Evolutionary conservation across 2,797 vertebrate genomes (phyloP).

Genomic region (Borostomias antarcticus): DNA sequence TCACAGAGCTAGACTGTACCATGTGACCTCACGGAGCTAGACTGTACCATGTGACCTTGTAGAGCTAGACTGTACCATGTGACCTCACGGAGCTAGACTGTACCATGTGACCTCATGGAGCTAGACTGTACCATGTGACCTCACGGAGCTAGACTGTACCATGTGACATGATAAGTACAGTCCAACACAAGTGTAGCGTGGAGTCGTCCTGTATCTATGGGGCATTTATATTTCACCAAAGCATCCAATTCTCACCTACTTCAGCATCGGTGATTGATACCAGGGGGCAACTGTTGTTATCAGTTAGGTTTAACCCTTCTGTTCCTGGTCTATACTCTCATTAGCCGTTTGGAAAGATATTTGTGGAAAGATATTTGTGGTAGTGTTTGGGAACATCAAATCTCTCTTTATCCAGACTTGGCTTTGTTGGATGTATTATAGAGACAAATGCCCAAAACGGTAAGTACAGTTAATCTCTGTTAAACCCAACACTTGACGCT

Average conservation of each 20-base stretch:
- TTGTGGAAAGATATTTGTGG: background rate
- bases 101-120: too few species aligned
- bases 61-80: too few species aligned
- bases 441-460: constrained; percentile 32
- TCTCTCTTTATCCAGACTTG: constrained; percentile 23
- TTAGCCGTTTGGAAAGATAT: background rate
- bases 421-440: constrained; percentile 33
- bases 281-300: background rate
- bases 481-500: constrained; percentile 49
- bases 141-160: too few species aligned
- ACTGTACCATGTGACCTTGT: too few species aligned
- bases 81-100: too few species aligned
- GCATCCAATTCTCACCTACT: background rate
- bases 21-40: too few species aligned
- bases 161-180: too few species aligned
- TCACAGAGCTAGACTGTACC: too few species aligned
- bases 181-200: too few species aligned
- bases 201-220: too few species aligned
- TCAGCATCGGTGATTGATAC: background rate
- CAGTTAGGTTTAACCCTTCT: background rate
- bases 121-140: too few species aligned
- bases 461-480: constrained; percentile 48
- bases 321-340: background rate
- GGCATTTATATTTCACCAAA: background rate
- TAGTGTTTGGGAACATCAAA: constrained; percentile 5